Conservation (phyloP, 2,888 invertebrate genomes). For the Syrphus vitripennis region DNA sequence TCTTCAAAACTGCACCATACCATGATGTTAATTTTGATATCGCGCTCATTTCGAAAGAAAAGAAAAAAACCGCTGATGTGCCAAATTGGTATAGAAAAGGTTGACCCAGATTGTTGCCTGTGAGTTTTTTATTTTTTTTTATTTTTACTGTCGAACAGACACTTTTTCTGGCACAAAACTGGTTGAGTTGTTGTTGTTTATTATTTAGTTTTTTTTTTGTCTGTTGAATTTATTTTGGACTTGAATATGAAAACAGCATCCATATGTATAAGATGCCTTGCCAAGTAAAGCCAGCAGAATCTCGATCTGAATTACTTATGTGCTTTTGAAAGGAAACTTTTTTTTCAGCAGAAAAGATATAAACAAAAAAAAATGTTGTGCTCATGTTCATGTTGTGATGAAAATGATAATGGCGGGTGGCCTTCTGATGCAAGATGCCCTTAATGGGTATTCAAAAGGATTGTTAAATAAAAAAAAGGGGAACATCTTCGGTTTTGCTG, state of each 20-base stretch:
- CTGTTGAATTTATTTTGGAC: constrained; percentile 6
- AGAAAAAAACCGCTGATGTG: constrained; percentile 7
- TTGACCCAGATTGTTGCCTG: constrained; percentile 52
- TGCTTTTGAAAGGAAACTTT: constrained; percentile 45
- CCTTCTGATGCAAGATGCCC: constrained; percentile 7
- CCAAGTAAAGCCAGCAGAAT: constrained; percentile 37
- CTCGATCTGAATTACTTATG: constrained; percentile 24
- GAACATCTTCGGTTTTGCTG: neutral
- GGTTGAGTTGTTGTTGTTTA: constrained; percentile 28
- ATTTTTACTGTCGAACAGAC: constrained; percentile 39
- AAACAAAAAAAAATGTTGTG: neutral
- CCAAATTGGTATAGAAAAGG: constrained; percentile 35
- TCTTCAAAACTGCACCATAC: constrained; percentile 37
- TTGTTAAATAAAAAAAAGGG: neutral
- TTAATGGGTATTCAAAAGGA: neutral
- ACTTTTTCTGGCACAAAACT: constrained; percentile 41
- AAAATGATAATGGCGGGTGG: constrained; percentile 31
- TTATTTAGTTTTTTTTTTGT: constrained; percentile 3
- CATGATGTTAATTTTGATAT: constrained; percentile 14
- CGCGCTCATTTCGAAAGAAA: neutral
- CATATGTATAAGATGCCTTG: neutral
- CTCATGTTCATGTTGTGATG: constrained; percentile 10
- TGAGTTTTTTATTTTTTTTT: neutral
- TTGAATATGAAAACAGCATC: constrained; percentile 16
- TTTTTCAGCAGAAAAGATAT: constrained; percentile 3